phyloP scores from a whole-genome alignment of 2,113 vertebrate species.

The Anolis sagrei region DNA sequence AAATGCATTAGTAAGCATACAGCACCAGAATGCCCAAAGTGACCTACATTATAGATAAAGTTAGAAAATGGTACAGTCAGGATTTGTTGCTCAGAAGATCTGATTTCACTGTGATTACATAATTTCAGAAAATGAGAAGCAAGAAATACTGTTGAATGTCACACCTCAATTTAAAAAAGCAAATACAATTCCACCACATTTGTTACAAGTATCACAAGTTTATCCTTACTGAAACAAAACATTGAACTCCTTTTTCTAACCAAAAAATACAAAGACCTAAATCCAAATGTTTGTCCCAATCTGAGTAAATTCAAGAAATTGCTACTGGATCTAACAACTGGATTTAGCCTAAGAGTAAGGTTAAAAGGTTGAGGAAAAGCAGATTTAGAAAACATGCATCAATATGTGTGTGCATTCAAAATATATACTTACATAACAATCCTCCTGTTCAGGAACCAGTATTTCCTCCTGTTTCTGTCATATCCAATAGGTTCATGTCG shows the following conservation, averaged over 20 bases:
- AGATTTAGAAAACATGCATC: not conserved
- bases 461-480: slow-evolving; percentile 94
- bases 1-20: not conserved
- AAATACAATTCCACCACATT: not conserved
- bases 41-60: not conserved
- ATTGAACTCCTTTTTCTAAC: not conserved
- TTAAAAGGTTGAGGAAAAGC: not conserved
- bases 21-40: not conserved
- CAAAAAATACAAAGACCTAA: not conserved
- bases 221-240: not conserved
- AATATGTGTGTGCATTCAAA: fast-evolving
- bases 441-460: slow-evolving; percentile 97
- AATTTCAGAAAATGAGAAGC: not conserved
- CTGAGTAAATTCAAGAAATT: not conserved
- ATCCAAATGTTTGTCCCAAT: not conserved
- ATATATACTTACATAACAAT: slow-evolving; percentile 91
- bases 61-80: not conserved
- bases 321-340: not conserved
- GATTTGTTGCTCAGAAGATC: not conserved
- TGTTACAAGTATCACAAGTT: not conserved
- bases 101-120: not conserved
- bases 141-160: not conserved
- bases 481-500: slow-evolving; percentile 95
- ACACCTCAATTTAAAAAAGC: not conserved
- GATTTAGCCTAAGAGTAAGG: not conserved